A percentile compares a stretch with the other conserved stretches of the same genome.
phyloP scores from a whole-genome alignment of 2,888 invertebrate species.

The Orthonychiurus folsomi region DNA sequence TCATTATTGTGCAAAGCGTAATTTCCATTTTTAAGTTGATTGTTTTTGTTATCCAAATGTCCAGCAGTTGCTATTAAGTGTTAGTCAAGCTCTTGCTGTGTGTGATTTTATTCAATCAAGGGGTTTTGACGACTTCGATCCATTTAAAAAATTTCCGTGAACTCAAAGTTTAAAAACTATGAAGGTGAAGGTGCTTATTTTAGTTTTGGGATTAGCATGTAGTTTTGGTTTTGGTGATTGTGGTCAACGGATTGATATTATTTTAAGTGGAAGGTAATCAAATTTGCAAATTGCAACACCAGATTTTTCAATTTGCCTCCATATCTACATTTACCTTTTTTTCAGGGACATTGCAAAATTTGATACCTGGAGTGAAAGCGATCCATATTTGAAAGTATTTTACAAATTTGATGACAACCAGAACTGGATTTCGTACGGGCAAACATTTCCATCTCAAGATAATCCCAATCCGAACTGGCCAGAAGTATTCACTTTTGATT shows the following conservation, averaged over 20 bases:
- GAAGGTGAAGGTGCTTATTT: too few relatives aligned
- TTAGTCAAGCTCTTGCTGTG: background rate
- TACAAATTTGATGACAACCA: background rate
- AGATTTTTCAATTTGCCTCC: background rate
- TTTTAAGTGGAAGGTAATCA: background rate
- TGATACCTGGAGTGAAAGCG: background rate
- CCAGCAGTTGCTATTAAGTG: background rate
- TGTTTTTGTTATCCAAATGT: background rate
- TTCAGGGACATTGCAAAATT: background rate
- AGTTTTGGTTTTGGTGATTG: background rate
- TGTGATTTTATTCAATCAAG: background rate
- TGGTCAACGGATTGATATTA: constrained; percentile 4
- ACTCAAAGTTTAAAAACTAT: background rate
- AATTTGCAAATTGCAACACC: background rate
- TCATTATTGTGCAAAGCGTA: too few relatives aligned
- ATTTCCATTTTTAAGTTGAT: too few relatives aligned
- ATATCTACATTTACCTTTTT: background rate
- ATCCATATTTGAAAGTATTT: constrained; percentile 1
- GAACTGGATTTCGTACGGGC: background rate
- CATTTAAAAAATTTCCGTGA: background rate
- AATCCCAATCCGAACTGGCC: constrained; percentile 1
- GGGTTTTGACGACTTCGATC: background rate
- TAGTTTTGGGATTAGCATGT: background rate
- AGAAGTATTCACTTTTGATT: background rate
- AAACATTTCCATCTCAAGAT: background rate